phyloP scores from a whole-genome alignment of 2,888 invertebrate species.

The Tuta absoluta region DNA sequence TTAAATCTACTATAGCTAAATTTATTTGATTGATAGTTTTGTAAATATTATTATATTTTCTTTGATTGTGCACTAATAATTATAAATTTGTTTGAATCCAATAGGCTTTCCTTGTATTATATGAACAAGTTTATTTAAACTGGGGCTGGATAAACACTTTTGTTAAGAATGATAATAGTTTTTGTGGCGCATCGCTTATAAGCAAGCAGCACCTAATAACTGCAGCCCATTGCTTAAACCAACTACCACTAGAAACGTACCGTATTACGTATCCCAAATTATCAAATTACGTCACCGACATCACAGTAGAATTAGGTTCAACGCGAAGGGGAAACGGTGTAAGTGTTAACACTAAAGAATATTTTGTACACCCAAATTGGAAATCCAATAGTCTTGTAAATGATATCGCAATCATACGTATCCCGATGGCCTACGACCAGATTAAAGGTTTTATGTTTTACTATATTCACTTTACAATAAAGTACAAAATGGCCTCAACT shows the following conservation, averaged over 20 bases:
- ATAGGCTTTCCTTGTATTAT: background rate
- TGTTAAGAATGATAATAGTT: background rate
- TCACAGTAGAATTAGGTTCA: background rate
- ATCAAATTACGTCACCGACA: background rate
- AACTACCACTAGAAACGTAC: no score
- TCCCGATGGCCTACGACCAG: background rate
- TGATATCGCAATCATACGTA: background rate
- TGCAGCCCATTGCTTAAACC: background rate
- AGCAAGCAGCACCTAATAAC: background rate
- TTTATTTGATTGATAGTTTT: no score
- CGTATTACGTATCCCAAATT: background rate
- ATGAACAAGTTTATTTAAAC: background rate
- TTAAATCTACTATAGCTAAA: no score
- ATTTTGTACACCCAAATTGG: background rate
- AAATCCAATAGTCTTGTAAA: background rate
- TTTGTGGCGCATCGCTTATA: background rate
- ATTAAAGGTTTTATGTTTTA: background rate
- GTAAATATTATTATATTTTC: no score
- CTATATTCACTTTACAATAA: no score
- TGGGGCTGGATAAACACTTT: background rate
- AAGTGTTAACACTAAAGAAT: background rate
- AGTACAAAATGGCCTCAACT: no score
- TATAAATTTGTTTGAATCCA: no score
- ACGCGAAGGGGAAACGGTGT: background rate
- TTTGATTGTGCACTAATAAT: no score